phyloP scores from a whole-genome alignment of 2,113 vertebrate species.

The Sigmodon hispidus region DNA sequence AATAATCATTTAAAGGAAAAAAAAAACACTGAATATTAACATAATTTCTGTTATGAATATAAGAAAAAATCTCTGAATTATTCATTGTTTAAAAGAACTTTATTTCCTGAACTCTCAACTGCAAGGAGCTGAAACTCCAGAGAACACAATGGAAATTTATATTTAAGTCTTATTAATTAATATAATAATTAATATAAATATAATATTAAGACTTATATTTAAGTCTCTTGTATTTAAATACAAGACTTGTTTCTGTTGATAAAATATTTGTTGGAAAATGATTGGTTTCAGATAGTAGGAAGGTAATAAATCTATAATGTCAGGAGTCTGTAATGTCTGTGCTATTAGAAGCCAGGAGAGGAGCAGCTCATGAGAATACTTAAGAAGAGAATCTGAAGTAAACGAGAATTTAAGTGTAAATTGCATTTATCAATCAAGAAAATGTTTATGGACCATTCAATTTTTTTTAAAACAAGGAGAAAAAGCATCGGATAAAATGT shows the following conservation, averaged over 20 bases:
- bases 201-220: too few relatives aligned
- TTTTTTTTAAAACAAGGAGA: background rate
- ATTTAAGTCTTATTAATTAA: too few relatives aligned
- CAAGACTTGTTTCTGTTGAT: background rate
- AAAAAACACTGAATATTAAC: background rate
- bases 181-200: too few relatives aligned
- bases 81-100: background rate
- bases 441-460: background rate
- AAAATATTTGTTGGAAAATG: background rate
- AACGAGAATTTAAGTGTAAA: background rate
- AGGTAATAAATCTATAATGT: background rate
- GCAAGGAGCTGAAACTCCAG: background rate
- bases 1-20: background rate
- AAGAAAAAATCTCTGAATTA: background rate
- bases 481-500: background rate
- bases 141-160: too few relatives aligned
- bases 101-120: background rate
- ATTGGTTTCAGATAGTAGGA: background rate
- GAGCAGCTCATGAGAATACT: background rate
- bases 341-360: background rate
- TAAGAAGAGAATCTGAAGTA: background rate
- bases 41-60: background rate
- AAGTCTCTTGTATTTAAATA: too few relatives aligned
- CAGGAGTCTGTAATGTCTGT: background rate
- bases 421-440: background rate